Percentiles rank a stretch among this genome's conserved stretches.
phyloP scores from a whole-genome alignment of 2,888 invertebrate genomes.

The Priocnemis perturbator region DNA sequence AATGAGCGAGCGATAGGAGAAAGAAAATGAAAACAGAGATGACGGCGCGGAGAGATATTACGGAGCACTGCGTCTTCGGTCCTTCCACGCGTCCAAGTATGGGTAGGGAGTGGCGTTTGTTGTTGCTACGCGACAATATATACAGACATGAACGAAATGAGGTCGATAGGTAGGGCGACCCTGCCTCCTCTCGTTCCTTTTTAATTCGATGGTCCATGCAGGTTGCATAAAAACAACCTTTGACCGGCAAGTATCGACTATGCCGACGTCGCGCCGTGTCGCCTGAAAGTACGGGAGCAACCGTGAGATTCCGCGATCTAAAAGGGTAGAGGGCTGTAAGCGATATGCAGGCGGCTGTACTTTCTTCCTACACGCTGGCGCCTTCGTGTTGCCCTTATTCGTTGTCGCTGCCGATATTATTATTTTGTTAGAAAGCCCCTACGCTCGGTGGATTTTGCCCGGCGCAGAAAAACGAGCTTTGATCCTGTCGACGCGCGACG shows the following conservation, averaged over 20 bases:
- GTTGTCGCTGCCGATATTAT: neutral
- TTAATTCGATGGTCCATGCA: constrained; percentile 4
- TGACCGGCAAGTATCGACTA: constrained; percentile 14
- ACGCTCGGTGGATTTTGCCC: too few species aligned
- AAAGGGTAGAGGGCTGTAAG: too few species aligned
- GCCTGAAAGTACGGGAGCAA: constrained; percentile 5
- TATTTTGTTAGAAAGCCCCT: too few species aligned
- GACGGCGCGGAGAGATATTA: too few species aligned
- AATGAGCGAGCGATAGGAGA: neutral
- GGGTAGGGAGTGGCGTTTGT: too few species aligned
- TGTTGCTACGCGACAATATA: too few species aligned
- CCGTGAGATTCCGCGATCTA: neutral
- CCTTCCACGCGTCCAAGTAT: too few species aligned
- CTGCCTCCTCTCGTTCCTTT: neutral
- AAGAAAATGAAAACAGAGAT: too few species aligned
- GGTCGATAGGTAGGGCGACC: neutral
- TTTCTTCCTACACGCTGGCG: neutral
- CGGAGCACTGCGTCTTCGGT: too few species aligned
- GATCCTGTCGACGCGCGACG: constrained; percentile 26
- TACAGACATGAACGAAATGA: neutral
- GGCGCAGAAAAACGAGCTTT: constrained; percentile 29
- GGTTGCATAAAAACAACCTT: constrained; percentile 10
- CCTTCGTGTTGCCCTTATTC: neutral
- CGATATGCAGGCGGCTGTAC: neutral
- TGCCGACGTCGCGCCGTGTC: too few species aligned